These are phyloP conservation scores for Nesometra sesokonis DNA, from an alignment of 35 echinoderm and acorn worm species.

Conservation along the genomic window DNA sequence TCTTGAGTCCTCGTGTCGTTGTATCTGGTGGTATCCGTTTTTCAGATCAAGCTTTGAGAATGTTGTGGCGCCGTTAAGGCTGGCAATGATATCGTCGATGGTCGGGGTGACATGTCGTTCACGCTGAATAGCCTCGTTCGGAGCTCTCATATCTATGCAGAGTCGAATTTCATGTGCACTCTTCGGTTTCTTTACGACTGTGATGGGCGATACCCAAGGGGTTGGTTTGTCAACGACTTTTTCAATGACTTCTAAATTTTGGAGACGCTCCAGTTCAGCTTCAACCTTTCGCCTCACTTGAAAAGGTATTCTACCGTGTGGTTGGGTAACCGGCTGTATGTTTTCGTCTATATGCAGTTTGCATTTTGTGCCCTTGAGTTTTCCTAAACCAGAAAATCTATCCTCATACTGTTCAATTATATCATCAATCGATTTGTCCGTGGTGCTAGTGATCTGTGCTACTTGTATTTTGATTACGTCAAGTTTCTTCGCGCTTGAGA, in stretches of 20 bases:
- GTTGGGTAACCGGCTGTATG: slow-evolving; percentile 41
- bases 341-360: slow-evolving; percentile 42
- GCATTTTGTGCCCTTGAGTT: slow-evolving; percentile 24
- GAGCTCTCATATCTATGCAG: slow-evolving; percentile 37
- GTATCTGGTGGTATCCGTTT: slow-evolving; percentile 50
- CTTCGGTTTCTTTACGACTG: slow-evolving; percentile 25
- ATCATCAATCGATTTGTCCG: background rate
- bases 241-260: slow-evolving; percentile 47
- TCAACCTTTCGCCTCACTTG: slow-evolving; percentile 35
- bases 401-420: background rate
- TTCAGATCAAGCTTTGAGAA: slow-evolving; percentile 33
- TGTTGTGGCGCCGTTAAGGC: slow-evolving; percentile 19
- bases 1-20: slow-evolving; percentile 38
- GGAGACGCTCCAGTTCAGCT: slow-evolving; percentile 38
- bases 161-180: slow-evolving; percentile 17
- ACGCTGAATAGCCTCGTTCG: slow-evolving; percentile 15
- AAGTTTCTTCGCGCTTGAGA: background rate
- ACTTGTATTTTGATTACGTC: background rate
- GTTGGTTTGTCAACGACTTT: slow-evolving; percentile 1
- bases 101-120: slow-evolving; percentile 42
- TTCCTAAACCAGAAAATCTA: slow-evolving; percentile 31
- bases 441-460: too few relatives aligned
- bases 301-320: slow-evolving; percentile 58
- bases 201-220: slow-evolving; percentile 33
- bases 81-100: slow-evolving; percentile 33